Evolutionary conservation across 2,888 invertebrate genomes (phyloP).

Genomic region (Ophraella communa): DNA sequence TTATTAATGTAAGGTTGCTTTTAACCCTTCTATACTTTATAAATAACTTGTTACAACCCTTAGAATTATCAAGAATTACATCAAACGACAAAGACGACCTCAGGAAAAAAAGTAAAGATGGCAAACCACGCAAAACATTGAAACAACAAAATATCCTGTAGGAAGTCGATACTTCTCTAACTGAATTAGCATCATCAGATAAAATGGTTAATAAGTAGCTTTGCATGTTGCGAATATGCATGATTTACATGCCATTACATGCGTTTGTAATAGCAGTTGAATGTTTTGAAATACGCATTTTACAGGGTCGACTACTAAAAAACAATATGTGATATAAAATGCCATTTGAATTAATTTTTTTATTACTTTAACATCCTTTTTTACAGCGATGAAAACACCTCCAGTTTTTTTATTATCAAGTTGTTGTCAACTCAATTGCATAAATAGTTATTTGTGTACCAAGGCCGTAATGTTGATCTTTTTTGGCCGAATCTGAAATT

Average conservation of each 20-base stretch:
- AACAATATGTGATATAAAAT: neutral
- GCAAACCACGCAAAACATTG: slow-evolving; percentile 18
- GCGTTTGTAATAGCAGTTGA: neutral
- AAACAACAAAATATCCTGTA: slow-evolving; percentile 36
- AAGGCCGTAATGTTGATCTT: no score
- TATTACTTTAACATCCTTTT: no score
- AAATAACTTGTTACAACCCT: slow-evolving; percentile 4
- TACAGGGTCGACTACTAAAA: neutral
- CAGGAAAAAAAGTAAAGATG: slow-evolving; percentile 14
- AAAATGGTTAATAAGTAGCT: slow-evolving; percentile 31
- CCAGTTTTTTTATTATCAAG: no score
- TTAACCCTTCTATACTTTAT: slow-evolving; percentile 12
- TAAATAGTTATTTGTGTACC: no score
- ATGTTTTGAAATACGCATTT: slow-evolving; percentile 11
- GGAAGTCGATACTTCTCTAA: slow-evolving; percentile 32
- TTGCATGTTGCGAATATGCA: slow-evolving; percentile 34
- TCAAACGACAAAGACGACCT: slow-evolving; percentile 13
- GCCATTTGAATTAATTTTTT: no score
- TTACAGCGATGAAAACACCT: no score
- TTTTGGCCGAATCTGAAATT: no score
- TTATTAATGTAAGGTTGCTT: slow-evolving; percentile 1
- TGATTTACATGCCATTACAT: slow-evolving; percentile 23
- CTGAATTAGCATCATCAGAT: slow-evolving; percentile 35
- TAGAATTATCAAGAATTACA: no score
- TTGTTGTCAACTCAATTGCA: no score